Evolutionary conservation across 2,113 vertebrate genomes (phyloP).

Genomic region (Anolis carolinensis): DNA sequence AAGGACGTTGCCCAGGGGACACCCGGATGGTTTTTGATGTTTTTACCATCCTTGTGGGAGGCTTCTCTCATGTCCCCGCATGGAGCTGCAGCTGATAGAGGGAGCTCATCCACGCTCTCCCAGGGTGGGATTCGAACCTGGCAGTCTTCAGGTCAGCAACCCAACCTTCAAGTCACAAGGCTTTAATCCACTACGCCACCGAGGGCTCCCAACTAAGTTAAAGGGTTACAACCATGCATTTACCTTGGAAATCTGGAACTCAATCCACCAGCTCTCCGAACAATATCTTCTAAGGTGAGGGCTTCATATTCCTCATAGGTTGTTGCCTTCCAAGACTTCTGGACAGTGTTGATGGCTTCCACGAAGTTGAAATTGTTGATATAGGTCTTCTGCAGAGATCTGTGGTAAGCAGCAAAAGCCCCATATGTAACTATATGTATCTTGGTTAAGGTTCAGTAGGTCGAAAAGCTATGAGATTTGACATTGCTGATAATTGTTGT

Average conservation of each 20-base stretch:
- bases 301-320: constrained; percentile 82
- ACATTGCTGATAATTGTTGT: neutral
- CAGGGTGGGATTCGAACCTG: no score
- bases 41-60: no score
- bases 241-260: constrained; percentile 78
- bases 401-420: constrained; percentile 54
- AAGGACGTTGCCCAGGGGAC: no score
- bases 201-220: no score
- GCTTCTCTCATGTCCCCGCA: no score
- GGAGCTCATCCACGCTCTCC: no score
- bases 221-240: neutral
- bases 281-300: constrained; percentile 79
- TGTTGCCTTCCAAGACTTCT: constrained; percentile 89
- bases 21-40: no score
- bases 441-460: neutral
- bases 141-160: no score
- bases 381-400: constrained; percentile 76
- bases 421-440: neutral
- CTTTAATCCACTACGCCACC: no score
- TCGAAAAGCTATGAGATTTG: neutral
- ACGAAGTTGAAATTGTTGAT: constrained; percentile 81
- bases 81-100: no score
- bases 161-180: no score
- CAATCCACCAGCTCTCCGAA: constrained; percentile 81
- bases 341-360: constrained; percentile 83